Base-by-base conservation (phyloP, 2,797 vertebrate genomes). In the Threskiornis aethiopicus region DNA sequence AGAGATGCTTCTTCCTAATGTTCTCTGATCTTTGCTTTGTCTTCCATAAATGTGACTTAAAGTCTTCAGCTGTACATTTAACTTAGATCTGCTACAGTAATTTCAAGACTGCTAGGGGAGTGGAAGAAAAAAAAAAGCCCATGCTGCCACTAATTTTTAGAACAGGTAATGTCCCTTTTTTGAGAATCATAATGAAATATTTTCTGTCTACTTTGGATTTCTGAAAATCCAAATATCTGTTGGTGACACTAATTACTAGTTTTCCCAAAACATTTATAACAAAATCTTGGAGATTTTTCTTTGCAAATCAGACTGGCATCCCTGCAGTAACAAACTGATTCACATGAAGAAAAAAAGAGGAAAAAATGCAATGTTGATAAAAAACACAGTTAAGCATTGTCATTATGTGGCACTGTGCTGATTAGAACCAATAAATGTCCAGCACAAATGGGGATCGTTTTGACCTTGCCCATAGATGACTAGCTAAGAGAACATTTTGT, bases 281-380 rank as follows among this genome's bases (percentile, higher is more conserved):
- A 80, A 86, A 73, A 42, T 19, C 5, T 80, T 62, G 18, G 35
- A 70, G 20, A 5, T 21, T 70, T 88, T 65, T 37, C 17, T 58
- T 80, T 90, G 18, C 16, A 75, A 83, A 75, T 5, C 1, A 15
- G 15, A 62, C 6, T 33, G 9, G 6, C 29, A 6, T 54, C 12
- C 31, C 9, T 71, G 20, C 13, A 80, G 26, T 59, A 75, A 47
- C 5, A 73, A 84, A 54, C 5, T 51, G 12, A 39, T 47, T 33
- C 10, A 59, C 4, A 16, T 9, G 11, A 78, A 42, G 7, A 9
- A 33, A 62, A 28, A 28, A 42, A 16, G 3, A 0, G 1, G 4
- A 18, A 22, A 41, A 65, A 57, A 6, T 3, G 0, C 2, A 29
- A 9, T 46, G 11, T 8, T 71, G 20, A n/a, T 57, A 64, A 76